Evolutionary conservation across 1,140 invertebrate species (phyloP), one percentile per base, ranked within the genome.

Genomic region (Eubasilissa regina): DNA sequence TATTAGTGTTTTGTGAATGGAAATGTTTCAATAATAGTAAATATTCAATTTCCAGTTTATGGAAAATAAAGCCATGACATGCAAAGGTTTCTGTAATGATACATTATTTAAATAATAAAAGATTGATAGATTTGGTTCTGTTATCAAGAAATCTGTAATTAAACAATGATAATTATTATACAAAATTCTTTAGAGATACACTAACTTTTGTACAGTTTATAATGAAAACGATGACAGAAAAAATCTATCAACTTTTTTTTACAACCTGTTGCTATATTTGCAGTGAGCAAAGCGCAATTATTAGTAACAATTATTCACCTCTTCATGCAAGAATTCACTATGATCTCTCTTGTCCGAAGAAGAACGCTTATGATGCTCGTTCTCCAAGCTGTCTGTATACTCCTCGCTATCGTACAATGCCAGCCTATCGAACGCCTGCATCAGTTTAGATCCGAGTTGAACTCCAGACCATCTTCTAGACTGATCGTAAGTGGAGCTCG

Each of bases 381-480:
- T 92, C 84, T 94, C 93, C 79, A 94, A 86, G 85, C 93, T 94
- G 86, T 94, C 93, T 3, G 92, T 93, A 84, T 94, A 94, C 85
- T 94, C 93, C 80, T 93, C 93, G 83, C 92, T 92, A 58, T 93
- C 92, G 79, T 94, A 93, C 53, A 91, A 90, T 25, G 91, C 89
- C 8, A 94, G 84, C 82, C 92, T 90, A 85, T 95, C 94, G 76
- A 94, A 93, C 12, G 92, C 92, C 81, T 93, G 92, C 83, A 93
- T 92, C 64, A 94, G 86, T 84, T 94, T 94, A 0, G 93, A 92
- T 58, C 92, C 92, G 35, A 94, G 86, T 70, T 94, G 92, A 45
- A 93, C 91, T 51, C 92, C 92, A 55, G 93, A 94, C 93, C 94
- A 95, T 75, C 94, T 89, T 83, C 94, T 94, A 78, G 92, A 93